Base-by-base conservation (phyloP, 2,888 invertebrate species). In the Zygaena filipendulae region DNA sequence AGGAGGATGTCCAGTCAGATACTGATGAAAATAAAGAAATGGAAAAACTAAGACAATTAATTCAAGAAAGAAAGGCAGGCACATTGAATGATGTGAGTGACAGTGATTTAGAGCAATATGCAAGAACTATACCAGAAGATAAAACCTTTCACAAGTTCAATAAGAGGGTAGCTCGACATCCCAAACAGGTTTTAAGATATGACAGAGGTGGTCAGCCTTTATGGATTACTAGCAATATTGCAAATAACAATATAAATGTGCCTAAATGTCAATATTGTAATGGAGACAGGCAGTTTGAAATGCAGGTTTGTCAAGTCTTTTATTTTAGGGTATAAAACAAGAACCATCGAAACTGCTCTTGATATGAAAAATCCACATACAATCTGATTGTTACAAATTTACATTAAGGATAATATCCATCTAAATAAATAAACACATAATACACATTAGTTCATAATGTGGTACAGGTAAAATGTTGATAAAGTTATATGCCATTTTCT, bases 121-220 rank as follows among this genome's bases (percentile, higher is more conserved):
- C 88, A 53, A 35, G 56, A 36, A 36, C 46, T 38, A 48, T 79
- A 8, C 82, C 84, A 21, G 86, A 87, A 38, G 97, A 97, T 55
- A 87, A 89, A 69, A 69, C 77, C 9, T 97, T 95, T 58, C 77
- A 81, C 21, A 84, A 86, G 46, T 97, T 97, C 56, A 87, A 85
- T 38, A 85, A 88, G 50, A 81, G 84, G 35, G 82, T 91, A 12
- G 74, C 81, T 6, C 60, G 81, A 30, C 85, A 90, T 52, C 91
- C 93, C 2, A 88, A 91, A 21, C 97, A 98, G 82, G 87, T 85
- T 2, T 46, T 91, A 23, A 81, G 96, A 29, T 96, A 95, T 62
- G 83, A 91, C 21, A 83, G 87, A 49, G 87, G 85, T 20, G 94
- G 93, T 2, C 50, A 61, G 19, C 92, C 95, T 8, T 68, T 98